Base-by-base conservation (phyloP, 2,113 vertebrate species). In the Brachypteracias leptosomus region DNA sequence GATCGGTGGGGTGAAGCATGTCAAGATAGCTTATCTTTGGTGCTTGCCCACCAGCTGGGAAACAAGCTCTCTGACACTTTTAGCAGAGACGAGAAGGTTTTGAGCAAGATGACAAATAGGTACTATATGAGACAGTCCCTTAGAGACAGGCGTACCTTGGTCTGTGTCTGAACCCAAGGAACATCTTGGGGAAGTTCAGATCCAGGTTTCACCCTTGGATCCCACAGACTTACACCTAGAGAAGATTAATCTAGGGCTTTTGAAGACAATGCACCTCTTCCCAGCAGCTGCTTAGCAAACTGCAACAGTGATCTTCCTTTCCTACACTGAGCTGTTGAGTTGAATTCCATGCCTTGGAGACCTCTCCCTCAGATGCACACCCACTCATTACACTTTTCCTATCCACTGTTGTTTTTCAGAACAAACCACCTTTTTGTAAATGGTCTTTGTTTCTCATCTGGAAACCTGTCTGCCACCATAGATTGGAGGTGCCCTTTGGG, bases 311-410 rank as follows among this genome's bases (percentile, higher is more conserved):
- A 89, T 72, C 31, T 59, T 91, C 52, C n/a, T 92, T 93, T 89
- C 63, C 65, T 74, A 70, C 46, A 26, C 38, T 63, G 71, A 93
- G 73, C 68, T 88, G 55, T 55, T 55, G 42, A 40, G 57, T 84
- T 93, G 51, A 77, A 77, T 95, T 93, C 71, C 31, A 49, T 63
- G 28, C 75, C 46, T 88, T 74, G 63, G 74, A 90, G 92, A 89
- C 57, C 13, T 90, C 62, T 93, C 49, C 3, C 3, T 89, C 46
- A 54, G 90, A 65, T 36, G 35, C 26, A n/a, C 25, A n/a, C 9
- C 44, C 21, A 14, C 29, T 85, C 52, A 58, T 83, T 76, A 76
- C 1, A 15, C 44, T 74, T 91, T 85, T 51, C 31, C 66, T 94
- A 35, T 81, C 42, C 3, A 4, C 47, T 77, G 44, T 66, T 94